These are phyloP conservation scores for Tanypteryx hageni DNA, from an alignment of 2,888 invertebrate species.

Conservation along the genomic window DNA sequence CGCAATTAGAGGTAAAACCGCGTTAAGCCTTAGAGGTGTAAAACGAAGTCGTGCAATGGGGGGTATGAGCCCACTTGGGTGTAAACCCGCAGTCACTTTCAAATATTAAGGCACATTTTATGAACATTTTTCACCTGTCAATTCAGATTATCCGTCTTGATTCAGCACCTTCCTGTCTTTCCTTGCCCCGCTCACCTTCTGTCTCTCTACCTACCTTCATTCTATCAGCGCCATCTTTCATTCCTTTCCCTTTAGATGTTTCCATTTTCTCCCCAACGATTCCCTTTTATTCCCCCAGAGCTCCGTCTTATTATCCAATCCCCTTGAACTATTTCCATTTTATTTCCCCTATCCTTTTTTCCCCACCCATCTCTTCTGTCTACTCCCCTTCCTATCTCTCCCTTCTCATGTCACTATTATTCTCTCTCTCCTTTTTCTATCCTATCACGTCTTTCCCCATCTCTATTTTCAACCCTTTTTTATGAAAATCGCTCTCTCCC, in stretches of 20 bases:
- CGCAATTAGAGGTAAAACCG: too few relatives aligned
- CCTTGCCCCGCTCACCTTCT: too few relatives aligned
- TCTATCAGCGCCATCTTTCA: background rate
- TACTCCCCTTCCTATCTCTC: background rate
- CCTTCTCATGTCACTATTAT: background rate
- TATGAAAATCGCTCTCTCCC: conserved; percentile 6
- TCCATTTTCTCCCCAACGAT: background rate
- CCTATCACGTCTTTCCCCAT: background rate
- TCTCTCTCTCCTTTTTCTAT: background rate
- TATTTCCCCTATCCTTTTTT: background rate
- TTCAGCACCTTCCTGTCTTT: too few relatives aligned
- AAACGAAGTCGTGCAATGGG: too few relatives aligned
- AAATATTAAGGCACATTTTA: too few relatives aligned
- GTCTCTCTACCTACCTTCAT: background rate
- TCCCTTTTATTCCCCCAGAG: background rate
- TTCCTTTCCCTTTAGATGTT: background rate
- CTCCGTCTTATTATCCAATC: too few relatives aligned
- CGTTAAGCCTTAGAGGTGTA: too few relatives aligned
- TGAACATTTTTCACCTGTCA: too few relatives aligned
- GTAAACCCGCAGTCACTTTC: too few relatives aligned
- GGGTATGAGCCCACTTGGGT: too few relatives aligned
- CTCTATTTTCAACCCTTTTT: conserved; percentile 25
- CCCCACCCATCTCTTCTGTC: background rate
- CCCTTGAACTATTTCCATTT: background rate
- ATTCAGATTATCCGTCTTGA: too few relatives aligned